Conservation (phyloP, 2,113 vertebrate genomes). For the Pseudopodoces humilis region DNA sequence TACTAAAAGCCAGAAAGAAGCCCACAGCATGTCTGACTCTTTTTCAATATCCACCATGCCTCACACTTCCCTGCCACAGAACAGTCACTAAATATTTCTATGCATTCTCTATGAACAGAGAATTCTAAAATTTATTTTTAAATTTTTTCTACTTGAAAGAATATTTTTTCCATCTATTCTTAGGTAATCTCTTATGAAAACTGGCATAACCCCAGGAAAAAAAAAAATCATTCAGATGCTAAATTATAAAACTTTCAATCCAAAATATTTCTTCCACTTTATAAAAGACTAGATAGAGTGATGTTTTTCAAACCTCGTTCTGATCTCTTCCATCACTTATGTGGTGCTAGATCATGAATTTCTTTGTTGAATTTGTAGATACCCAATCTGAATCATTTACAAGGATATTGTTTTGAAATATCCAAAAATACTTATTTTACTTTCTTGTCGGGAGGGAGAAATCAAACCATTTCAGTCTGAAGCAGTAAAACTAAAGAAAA, state of each 20-base stretch:
- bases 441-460: neutral
- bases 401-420: neutral
- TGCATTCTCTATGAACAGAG: accelerated
- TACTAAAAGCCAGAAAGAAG: neutral
- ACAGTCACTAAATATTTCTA: neutral
- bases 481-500: neutral
- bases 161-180: neutral
- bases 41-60: neutral
- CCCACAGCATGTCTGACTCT: neutral
- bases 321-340: neutral
- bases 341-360: neutral
- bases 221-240: neutral
- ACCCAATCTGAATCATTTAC: accelerated
- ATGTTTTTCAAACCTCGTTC: neutral
- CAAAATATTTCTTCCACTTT: neutral
- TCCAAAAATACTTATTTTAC: neutral
- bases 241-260: neutral
- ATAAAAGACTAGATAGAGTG: neutral
- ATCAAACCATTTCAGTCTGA: neutral
- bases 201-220: neutral
- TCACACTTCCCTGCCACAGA: neutral
- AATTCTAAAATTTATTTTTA: neutral
- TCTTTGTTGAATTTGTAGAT: neutral
- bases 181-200: neutral
- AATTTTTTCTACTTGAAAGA: neutral